Evolutionary conservation across 2,888 invertebrate genomes (phyloP).

Genomic region (Tipula helvola): DNA sequence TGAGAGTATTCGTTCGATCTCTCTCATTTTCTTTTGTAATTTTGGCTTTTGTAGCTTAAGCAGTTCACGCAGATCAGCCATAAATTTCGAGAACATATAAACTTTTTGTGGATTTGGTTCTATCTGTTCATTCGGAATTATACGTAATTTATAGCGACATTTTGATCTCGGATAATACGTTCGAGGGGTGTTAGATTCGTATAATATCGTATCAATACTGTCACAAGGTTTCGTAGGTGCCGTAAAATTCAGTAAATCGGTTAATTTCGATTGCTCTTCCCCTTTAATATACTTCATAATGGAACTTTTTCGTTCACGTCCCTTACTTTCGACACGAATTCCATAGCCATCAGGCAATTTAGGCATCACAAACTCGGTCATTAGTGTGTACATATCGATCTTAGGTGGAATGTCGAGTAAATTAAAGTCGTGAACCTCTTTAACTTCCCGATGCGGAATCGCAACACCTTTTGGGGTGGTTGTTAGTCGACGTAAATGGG

Average conservation of each 20-base stretch:
- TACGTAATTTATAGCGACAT: conserved; percentile 27
- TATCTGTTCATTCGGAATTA: conserved; percentile 16
- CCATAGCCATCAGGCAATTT: conserved; percentile 32
- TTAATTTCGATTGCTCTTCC: background rate
- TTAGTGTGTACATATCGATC: conserved; percentile 29
- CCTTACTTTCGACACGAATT: background rate
- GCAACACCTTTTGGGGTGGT: background rate
- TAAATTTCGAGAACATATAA: conserved; percentile 21
- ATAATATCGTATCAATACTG: conserved; percentile 15
- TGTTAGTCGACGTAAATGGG: conserved; percentile 8
- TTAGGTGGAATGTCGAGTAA: conserved; percentile 28
- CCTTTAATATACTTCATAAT: background rate
- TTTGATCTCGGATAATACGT: conserved; percentile 26
- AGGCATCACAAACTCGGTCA: conserved; percentile 32
- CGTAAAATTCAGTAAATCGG: conserved; percentile 16
- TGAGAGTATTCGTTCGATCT: conserved; percentile 21
- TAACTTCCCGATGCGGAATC: conserved; percentile 9
- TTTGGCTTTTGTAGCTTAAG: conserved; percentile 26
- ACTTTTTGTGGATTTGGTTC: background rate
- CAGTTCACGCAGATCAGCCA: conserved; percentile 29
- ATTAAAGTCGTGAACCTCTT: conserved; percentile 31
- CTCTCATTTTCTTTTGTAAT: conserved; percentile 24
- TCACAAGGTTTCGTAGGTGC: conserved; percentile 15
- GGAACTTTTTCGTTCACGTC: background rate
- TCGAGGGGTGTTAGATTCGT: conserved; percentile 27